Evolutionary conservation across 2,888 invertebrate genomes (phyloP).

Genomic region (Oscheius sp.): DNA sequence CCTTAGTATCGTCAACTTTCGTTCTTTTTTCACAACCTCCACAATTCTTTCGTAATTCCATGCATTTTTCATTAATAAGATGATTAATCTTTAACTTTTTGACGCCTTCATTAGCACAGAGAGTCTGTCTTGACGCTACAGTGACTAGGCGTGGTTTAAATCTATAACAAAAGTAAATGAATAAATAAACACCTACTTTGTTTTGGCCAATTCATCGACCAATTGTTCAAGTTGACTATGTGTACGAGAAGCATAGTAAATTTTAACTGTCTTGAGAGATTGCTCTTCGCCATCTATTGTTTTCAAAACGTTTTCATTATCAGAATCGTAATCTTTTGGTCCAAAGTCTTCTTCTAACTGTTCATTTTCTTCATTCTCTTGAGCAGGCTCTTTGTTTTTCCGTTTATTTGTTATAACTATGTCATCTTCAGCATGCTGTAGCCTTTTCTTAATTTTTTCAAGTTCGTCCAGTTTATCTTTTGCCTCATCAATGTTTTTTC

Average conservation of each 20-base stretch:
- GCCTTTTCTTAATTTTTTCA: constrained; percentile 18
- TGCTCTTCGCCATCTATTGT: background rate
- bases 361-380: constrained; percentile 28
- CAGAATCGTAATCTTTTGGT: constrained; percentile 39
- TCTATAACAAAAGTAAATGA: constrained; percentile 15
- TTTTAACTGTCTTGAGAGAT: constrained; percentile 72
- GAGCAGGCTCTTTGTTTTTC: background rate
- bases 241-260: constrained; percentile 93
- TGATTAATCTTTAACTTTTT: constrained; percentile 49
- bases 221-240: constrained; percentile 96
- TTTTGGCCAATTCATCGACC: constrained; percentile 88
- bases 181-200: constrained; percentile 72
- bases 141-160: constrained; percentile 63
- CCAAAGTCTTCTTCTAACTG: constrained; percentile 29
- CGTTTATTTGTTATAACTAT: constrained; percentile 32
- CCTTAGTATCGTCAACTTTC: constrained; percentile 30
- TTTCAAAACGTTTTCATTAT: constrained; percentile 30
- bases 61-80: constrained; percentile 63
- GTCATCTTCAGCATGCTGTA: constrained; percentile 39
- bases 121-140: constrained; percentile 74
- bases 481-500: constrained; percentile 33
- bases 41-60: constrained; percentile 60
- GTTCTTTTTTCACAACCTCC: constrained; percentile 28
- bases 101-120: constrained; percentile 87
- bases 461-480: constrained; percentile 34